Evolutionary conservation across 53 echinoderm and acorn worm genomes (phyloP).

Genomic region (Antedon mediterranea): DNA sequence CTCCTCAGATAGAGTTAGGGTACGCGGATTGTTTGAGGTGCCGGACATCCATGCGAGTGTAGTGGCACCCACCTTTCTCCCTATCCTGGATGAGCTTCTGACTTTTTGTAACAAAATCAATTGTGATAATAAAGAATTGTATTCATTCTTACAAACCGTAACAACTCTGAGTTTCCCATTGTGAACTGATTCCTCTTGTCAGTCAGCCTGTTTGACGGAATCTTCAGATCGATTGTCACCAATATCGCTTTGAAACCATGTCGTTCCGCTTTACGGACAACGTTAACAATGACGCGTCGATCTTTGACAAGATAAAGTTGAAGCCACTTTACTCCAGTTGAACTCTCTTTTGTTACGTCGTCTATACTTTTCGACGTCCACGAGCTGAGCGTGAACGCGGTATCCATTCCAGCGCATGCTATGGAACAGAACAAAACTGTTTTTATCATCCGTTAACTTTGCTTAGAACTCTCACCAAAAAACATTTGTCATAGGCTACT

Average conservation of each 20-base stretch:
- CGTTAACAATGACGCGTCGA: conserved; percentile 20
- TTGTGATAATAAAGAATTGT: too few relatives aligned
- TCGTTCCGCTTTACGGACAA: conserved; percentile 63
- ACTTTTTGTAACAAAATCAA: too few relatives aligned
- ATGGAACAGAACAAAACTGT: too few relatives aligned
- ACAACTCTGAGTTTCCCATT: conserved; percentile 21
- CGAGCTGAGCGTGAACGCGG: conserved; percentile 62
- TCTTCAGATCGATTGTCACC: conserved; percentile 61
- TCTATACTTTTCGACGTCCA: conserved; percentile 72
- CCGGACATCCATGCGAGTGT: too few relatives aligned
- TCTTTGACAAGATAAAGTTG: conserved; percentile 77
- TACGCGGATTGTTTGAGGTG: too few relatives aligned
- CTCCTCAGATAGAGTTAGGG: too few relatives aligned
- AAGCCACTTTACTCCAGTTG: conserved; percentile 61
- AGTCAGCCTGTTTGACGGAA: conserved; percentile 37
- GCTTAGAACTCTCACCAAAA: too few relatives aligned
- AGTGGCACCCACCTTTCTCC: too few relatives aligned
- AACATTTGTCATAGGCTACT: too few relatives aligned
- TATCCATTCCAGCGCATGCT: conserved; percentile 31
- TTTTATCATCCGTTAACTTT: too few relatives aligned
- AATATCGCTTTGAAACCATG: conserved; percentile 76
- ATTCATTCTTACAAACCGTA: neutral
- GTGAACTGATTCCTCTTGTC: conserved; percentile 67
- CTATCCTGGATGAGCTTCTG: too few relatives aligned
- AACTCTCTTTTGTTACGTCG: conserved; percentile 53